Evolutionary conservation across 2,888 invertebrate genomes (phyloP).

Genomic region (Lithophane ornitopus): DNA sequence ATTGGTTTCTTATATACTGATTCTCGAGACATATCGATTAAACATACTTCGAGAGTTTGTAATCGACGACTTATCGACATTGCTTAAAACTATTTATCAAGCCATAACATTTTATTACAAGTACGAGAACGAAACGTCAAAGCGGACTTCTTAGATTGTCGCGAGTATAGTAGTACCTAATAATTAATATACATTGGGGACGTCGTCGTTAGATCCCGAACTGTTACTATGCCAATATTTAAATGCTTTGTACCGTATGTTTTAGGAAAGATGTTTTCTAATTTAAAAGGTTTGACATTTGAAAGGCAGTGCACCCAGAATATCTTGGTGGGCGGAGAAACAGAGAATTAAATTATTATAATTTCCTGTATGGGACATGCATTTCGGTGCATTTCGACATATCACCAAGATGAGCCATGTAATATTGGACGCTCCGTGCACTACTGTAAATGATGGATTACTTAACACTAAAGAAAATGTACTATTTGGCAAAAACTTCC

Average conservation of each 20-base stretch:
- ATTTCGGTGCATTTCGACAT: background rate
- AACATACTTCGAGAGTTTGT: too few relatives aligned
- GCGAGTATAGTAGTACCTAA: too few relatives aligned
- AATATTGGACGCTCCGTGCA: background rate
- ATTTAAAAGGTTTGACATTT: constrained; percentile 1
- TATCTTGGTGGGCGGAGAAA: background rate
- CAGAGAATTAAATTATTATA: background rate
- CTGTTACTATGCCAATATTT: constrained; percentile 8
- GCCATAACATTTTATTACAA: too few relatives aligned
- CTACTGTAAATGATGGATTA: background rate
- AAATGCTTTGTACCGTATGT: background rate
- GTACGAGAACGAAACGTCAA: too few relatives aligned
- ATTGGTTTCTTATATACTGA: too few relatives aligned
- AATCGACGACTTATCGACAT: too few relatives aligned
- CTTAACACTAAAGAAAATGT: background rate
- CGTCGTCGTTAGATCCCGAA: background rate
- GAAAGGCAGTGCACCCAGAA: background rate
- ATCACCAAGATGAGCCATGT: background rate
- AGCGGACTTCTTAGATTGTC: too few relatives aligned
- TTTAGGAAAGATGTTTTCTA: background rate
- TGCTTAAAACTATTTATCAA: too few relatives aligned
- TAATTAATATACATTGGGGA: background rate
- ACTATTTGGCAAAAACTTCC: background rate
- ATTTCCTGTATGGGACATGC: background rate
- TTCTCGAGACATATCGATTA: too few relatives aligned